Evolutionary conservation across 2,888 invertebrate genomes (phyloP), one percentile per base, ranked within the genome.

Genomic region (Drosophila emarginata): DNA sequence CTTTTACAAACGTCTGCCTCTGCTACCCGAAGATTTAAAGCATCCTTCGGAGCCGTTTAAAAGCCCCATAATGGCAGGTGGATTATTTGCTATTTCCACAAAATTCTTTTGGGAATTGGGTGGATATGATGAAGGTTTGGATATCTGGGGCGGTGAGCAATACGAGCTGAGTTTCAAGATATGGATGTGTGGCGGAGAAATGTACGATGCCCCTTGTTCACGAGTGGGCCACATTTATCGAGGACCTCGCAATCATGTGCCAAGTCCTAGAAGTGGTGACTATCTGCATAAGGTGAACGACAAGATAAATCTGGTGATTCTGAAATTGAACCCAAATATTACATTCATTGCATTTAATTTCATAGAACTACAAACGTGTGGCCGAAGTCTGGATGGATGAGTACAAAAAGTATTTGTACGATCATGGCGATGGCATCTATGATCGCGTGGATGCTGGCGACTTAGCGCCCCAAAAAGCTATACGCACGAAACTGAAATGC

Each of bases 361-460:
- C 61, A 0, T 61, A 97, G 96, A 98, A 98, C 92, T 98, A 97
- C 91, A 94, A 96, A 51, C 94, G 98, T 68, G 98, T 98, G 0
- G 98, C 98, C 0, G 97, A 97, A 87, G 98, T 99, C 3, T 99
- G 99, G 99, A 99, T 99, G 99, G 99, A 99, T 90, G 99, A 99
- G 88, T 99, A 98, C 91, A 97, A 97, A 4, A 94, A 97, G 79
- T 96, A 95, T 90, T 91, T 99, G 74, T 99, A 98, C 92, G 92
- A 93, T 72, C 93, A 97, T 4, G 93, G 96, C 7, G 96, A 98
- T 0, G 91, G 90, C 4, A 95, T 96, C 89, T 96, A 97, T 89
- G 93, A 94, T 18, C 89, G 91, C 0, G 93, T 97, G 11, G 94
- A 96, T 90, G 93, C 97, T 0, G 98, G 99, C 0, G 96, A 99